Base-by-base conservation (phyloP, 1,140 invertebrate genomes). In the Ctenoplectra terminalis region DNA sequence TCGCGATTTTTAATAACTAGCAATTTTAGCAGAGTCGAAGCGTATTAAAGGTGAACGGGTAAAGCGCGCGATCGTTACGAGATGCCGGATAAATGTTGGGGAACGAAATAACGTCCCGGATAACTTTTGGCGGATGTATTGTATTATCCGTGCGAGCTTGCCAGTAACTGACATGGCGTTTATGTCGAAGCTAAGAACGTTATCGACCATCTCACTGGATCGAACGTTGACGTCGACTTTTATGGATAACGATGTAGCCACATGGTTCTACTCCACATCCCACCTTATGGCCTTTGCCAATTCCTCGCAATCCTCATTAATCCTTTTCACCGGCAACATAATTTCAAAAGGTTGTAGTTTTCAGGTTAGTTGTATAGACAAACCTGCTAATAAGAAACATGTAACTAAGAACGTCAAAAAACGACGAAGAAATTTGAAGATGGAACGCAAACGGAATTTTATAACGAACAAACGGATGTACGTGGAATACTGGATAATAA, bases 151-250 rank as follows among this genome's bases (percentile, higher is more conserved):
- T 11, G n/a, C 29, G 46, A 48, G 60, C 46, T 52, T 1, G 56
- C 50, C 67, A 20, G n/a, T 79, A 79, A 79, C 72, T 72, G 76
- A 72, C 76, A 43, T 61, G 76, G 56, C 76, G 56, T 50, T 79
- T 72, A 61, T 23, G 76, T 72, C 76, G 54, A 52, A 7, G 43
- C 56, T 50, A 31, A 48, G 67, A 50, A 79, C 67, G 56, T 70
- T 72, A 72, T 79, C 77, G 58, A 20, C 46, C 56, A 50, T 71
- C 52, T 46, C n/a, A 34, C 31, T 9, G 29, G 46, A 79, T 71
- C 29, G 76, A 40, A 78, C 54, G 54, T 54, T 46, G 48, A 23
- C 77, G 77, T 43, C 48, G 48, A 63, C 52, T 56, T 73, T 80
- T 73, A 80, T 72, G 13, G 58, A 43, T 48, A 26, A 73, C 60